Evolutionary conservation across 1,140 invertebrate genomes (phyloP), one percentile per base, ranked within the genome.

Genomic region (Coenobita brevimanus): DNA sequence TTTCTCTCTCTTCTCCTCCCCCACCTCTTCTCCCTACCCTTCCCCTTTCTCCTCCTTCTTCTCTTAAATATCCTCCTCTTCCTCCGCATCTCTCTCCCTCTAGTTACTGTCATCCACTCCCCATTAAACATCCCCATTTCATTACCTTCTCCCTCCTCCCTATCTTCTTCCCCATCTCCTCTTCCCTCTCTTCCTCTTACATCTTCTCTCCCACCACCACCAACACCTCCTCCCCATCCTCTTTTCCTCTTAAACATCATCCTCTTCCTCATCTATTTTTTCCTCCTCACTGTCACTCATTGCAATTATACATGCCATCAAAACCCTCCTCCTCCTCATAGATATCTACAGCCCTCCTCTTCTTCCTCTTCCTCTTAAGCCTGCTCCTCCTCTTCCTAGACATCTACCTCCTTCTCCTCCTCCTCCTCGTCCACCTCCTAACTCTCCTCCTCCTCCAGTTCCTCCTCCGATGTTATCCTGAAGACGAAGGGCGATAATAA

Each of bases 401-500:
- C 36, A 21, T 43, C 41, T 43, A n/a, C 73, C 24, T 78, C 24
- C 73, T 33, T 30, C 36, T 33, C 43, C 50, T 30, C 17, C 24
- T 43, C 43, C 41, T 78, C 73, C 73, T 17, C 24, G 33, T 71
- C 27, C 24, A 6, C 13, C 24, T 71, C 10, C n/a, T 57, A 10
- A 10, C 54, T 57, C n/a, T n/a, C 54, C 54, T 13, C n/a, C 54
- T n/a, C 54, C n/a, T 57, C 54, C 54, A 13, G 13, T 57, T n/a
- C 54, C 54, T 57, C n/a, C 54, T n/a, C 30, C 62, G 78, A 80
- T 80, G 78, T 38, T 80, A 62, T 80, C 78, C 78, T 62, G 43
- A n/a, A 62, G 78, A 80, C 78, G 78, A 36, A 38, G 78, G 38
- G 78, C 41, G 78, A 80, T 80, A 80, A 80, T 80, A 80, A 80